phyloP scores from a whole-genome alignment of 2,113 vertebrate species.

The Dinomys branickii region DNA sequence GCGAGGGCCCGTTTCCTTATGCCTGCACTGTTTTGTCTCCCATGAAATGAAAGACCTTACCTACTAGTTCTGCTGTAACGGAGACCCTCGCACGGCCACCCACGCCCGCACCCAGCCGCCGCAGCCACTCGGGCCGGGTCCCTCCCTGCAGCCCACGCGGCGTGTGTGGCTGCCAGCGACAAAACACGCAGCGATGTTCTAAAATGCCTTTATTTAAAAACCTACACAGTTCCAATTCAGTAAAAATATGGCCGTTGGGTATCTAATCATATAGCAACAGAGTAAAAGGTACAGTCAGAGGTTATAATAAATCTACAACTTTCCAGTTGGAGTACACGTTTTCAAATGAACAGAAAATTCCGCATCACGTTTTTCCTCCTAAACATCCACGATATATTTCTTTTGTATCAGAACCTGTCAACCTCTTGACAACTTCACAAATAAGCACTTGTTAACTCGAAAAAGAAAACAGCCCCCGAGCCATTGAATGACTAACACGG shows the following conservation, averaged over 20 bases:
- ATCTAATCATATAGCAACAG: slow-evolving; percentile 67
- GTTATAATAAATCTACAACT: slow-evolving; percentile 66
- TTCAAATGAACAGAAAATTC: slow-evolving; percentile 55
- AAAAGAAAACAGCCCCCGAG: slow-evolving; percentile 57
- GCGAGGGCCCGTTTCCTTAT: background rate
- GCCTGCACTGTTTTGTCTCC: background rate
- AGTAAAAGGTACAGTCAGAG: slow-evolving; percentile 59
- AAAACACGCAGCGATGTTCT: slow-evolving; percentile 68
- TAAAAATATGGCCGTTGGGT: slow-evolving; percentile 64
- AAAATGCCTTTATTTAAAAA: slow-evolving; percentile 72
- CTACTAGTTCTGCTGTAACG: too few species aligned
- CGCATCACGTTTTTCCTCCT: slow-evolving; percentile 50
- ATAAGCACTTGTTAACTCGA: slow-evolving; percentile 47
- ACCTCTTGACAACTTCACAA: slow-evolving; percentile 48
- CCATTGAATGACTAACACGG: slow-evolving; percentile 17
- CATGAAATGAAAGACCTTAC: background rate
- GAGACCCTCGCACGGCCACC: too few species aligned
- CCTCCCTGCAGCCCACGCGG: too few species aligned
- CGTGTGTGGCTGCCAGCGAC: background rate
- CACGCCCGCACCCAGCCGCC: too few species aligned
- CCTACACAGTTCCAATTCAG: slow-evolving; percentile 64
- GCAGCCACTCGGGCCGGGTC: too few species aligned
- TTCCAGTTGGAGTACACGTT: slow-evolving; percentile 60
- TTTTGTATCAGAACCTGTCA: slow-evolving; percentile 59
- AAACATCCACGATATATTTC: slow-evolving; percentile 28